A percentile compares a stretch with the other conserved stretches of the same genome.
phyloP scores from a whole-genome alignment of 1,140 invertebrate species.

The Diorhabda carinulata region DNA sequence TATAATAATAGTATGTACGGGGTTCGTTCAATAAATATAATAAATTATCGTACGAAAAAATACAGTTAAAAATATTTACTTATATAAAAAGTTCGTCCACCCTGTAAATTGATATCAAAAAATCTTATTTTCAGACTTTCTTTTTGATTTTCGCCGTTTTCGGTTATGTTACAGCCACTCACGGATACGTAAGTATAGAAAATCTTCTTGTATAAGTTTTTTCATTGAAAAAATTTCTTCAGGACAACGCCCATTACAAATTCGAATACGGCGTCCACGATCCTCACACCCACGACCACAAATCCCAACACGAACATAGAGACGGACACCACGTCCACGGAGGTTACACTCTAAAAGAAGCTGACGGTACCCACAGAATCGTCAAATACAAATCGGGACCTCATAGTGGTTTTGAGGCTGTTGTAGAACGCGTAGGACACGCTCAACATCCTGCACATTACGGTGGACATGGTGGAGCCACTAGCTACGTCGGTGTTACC shows the following conservation, averaged over 20 bases:
- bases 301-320: constrained; percentile 50
- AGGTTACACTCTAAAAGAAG: constrained; percentile 47
- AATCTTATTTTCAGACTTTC: no score
- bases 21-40: no score
- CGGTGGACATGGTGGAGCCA: constrained; percentile 15
- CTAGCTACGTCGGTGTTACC: constrained; percentile 18
- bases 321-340: constrained; percentile 50
- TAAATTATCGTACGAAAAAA: no score
- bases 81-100: no score
- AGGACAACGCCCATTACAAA: constrained; percentile 41
- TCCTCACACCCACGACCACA: constrained; percentile 49
- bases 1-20: no score
- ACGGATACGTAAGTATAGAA: no score
- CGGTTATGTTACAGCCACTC: no score
- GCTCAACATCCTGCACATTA: constrained; percentile 32
- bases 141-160: no score
- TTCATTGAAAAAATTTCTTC: no score
- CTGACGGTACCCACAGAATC: constrained; percentile 49
- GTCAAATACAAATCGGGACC: constrained; percentile 49
- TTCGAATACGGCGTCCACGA: constrained; percentile 51
- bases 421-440: constrained; percentile 34
- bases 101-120: no score
- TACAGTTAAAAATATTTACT: no score
- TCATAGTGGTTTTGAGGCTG: constrained; percentile 43
- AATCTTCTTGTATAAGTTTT: no score